Conservation (phyloP, 2,888 invertebrate species). For the Rotaria macrura region DNA sequence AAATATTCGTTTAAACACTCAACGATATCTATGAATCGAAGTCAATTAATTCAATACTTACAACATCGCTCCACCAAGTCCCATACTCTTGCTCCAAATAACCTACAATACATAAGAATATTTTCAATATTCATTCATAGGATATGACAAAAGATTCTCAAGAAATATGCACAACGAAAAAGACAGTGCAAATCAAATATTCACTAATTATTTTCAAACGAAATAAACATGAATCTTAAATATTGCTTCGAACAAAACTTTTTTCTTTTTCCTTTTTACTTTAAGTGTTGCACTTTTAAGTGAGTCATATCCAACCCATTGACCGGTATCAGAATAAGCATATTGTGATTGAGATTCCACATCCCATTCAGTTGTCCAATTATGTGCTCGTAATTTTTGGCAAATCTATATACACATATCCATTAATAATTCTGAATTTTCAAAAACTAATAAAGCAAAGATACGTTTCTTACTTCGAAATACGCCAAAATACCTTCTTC, state of each 20-base stretch:
- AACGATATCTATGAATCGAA: no score
- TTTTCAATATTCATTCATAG: no score
- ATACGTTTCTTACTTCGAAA: slow-evolving; percentile 30
- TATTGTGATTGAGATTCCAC: slow-evolving; percentile 26
- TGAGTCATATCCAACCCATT: slow-evolving; percentile 34
- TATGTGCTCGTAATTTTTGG: slow-evolving; percentile 27
- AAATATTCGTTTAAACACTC: no score
- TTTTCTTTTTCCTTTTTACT: slow-evolving; percentile 23
- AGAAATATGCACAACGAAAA: no score
- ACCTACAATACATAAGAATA: not conserved
- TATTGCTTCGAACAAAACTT: no score
- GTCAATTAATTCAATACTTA: not conserved
- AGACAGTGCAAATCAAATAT: no score
- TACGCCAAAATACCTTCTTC: slow-evolving; percentile 31
- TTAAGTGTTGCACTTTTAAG: slow-evolving; percentile 29
- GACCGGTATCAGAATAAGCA: slow-evolving; percentile 23
- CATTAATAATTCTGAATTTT: not conserved
- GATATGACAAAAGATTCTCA: no score
- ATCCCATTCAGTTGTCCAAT: slow-evolving; percentile 33
- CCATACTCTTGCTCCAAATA: slow-evolving; percentile 24
- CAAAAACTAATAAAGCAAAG: no score
- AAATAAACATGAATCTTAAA: no score
- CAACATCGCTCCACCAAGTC: slow-evolving; percentile 31
- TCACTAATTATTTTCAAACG: no score
- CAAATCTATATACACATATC: slow-evolving; percentile 22